These are phyloP conservation scores for Camptogramma bilineatum DNA, from an alignment of 2,888 invertebrate species.

Conservation along the genomic window DNA sequence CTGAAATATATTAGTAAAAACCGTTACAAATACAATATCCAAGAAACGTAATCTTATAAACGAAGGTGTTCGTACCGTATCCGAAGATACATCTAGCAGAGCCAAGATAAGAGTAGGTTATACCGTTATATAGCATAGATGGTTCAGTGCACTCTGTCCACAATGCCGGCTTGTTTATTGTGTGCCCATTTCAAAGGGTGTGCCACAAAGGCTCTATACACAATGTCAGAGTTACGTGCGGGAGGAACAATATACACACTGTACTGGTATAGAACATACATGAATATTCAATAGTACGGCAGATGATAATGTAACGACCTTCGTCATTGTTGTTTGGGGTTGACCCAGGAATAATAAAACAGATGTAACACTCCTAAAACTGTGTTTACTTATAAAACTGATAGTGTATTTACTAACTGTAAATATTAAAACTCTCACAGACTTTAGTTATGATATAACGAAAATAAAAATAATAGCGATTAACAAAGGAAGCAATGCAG, in stretches of 20 bases:
- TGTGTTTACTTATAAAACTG: conserved; percentile 1
- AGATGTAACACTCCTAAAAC: conserved; percentile 1
- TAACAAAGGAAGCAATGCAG: conserved; percentile 56
- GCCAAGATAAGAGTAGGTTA: conserved; percentile 38
- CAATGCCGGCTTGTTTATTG: conserved; percentile 66
- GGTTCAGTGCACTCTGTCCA: conserved; percentile 59
- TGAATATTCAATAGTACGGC: conserved; percentile 51
- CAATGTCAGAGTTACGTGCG: conserved; percentile 55
- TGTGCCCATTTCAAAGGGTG: conserved; percentile 65
- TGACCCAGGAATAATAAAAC: conserved; percentile 14
- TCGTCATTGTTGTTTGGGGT: conserved; percentile 26
- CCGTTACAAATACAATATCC: conserved; percentile 8
- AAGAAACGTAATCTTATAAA: conserved; percentile 28
- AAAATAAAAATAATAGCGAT: conserved; percentile 15
- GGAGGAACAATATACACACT: conserved; percentile 41
- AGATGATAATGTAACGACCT: conserved; percentile 38
- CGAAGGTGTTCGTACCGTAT: conserved; percentile 27
- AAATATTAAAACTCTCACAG: conserved; percentile 9
- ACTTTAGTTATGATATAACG: conserved; percentile 5
- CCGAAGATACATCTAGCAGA: conserved; percentile 32
- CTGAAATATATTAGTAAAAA: conserved; percentile 10
- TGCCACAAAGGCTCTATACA: conserved; percentile 63
- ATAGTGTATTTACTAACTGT: background rate
- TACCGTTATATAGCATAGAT: conserved; percentile 43
- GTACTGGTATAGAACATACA: conserved; percentile 49